phyloP scores from a whole-genome alignment of 2,113 vertebrate genomes.

The Dicerorhinus sumatrensis region DNA sequence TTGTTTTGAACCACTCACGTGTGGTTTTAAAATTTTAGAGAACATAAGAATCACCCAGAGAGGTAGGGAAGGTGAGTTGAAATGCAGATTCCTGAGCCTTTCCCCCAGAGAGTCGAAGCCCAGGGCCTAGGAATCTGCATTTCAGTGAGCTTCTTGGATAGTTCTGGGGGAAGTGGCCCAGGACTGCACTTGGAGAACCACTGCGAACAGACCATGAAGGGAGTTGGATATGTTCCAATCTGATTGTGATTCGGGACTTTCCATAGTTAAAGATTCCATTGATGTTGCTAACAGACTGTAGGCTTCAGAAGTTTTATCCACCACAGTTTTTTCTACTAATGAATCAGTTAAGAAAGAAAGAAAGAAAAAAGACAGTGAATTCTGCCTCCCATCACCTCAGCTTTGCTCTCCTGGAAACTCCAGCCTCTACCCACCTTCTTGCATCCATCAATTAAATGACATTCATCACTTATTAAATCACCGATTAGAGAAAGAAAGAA shows the following conservation, averaged over 20 bases:
- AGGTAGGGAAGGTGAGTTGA: neutral
- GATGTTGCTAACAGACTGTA: neutral
- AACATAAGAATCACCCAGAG: neutral
- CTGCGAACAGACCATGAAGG: neutral
- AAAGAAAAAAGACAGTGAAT: neutral
- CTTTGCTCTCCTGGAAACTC: conserved; percentile 47
- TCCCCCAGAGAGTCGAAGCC: neutral
- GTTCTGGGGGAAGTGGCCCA: too few relatives aligned
- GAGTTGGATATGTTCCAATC: conserved; percentile 38
- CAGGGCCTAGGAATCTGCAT: neutral
- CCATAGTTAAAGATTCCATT: conserved; percentile 59
- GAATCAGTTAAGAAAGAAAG: conserved; percentile 51
- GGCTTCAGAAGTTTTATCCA: conserved; percentile 44
- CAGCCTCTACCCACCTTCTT: neutral
- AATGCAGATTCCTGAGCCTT: neutral
- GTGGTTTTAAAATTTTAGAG: neutral
- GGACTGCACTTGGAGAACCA: neutral
- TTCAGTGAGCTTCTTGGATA: neutral
- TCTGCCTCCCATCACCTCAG: conserved; percentile 35
- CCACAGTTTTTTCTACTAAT: conserved; percentile 29
- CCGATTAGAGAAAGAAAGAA: neutral
- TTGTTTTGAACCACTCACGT: neutral
- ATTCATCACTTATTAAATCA: neutral
- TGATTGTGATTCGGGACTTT: conserved; percentile 61
- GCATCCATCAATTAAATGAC: neutral